Evolutionary conservation across 2,888 invertebrate species (phyloP).

Genomic region (Portevinia maculata): DNA sequence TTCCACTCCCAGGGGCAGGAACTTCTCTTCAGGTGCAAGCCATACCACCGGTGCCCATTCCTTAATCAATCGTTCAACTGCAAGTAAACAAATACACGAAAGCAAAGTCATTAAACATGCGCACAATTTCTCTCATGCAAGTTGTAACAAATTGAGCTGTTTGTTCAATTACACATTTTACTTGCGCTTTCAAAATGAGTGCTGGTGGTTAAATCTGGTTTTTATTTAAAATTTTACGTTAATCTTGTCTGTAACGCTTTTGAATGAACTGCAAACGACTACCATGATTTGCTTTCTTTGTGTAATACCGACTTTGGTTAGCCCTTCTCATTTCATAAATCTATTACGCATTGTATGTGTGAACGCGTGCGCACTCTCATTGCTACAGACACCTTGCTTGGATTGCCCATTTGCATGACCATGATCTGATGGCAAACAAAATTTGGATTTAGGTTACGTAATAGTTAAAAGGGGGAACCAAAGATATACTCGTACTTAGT

Average conservation of each 20-base stretch:
- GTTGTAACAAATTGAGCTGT: not conserved
- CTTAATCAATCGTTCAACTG: conserved; percentile 83
- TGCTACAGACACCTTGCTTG: conserved; percentile 55
- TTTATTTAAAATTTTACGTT: conserved; percentile 15
- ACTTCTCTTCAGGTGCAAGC: conserved; percentile 87
- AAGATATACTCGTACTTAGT: no score
- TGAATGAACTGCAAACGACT: not conserved
- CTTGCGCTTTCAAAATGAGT: conserved; percentile 4
- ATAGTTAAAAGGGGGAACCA: conserved; percentile 7
- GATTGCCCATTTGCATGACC: conserved; percentile 50
- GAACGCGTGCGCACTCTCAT: conserved; percentile 43
- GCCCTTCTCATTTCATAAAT: conserved; percentile 55
- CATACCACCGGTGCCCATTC: conserved; percentile 88
- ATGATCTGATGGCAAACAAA: conserved; percentile 36
- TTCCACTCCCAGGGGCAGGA: conserved; percentile 86
- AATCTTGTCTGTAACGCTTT: conserved; percentile 19
- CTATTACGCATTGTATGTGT: conserved; percentile 53
- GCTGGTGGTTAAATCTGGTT: conserved; percentile 6
- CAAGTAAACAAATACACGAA: conserved; percentile 47
- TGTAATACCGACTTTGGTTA: conserved; percentile 5
- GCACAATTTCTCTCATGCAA: conserved; percentile 39
- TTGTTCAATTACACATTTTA: conserved; percentile 40
- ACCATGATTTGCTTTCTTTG: conserved; percentile 12
- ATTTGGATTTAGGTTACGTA: conserved; percentile 19
- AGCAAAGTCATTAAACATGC: conserved; percentile 6